Evolutionary conservation across 2,888 invertebrate genomes (phyloP), one percentile per base, ranked within the genome.

Genomic region (Macropis europaea): DNA sequence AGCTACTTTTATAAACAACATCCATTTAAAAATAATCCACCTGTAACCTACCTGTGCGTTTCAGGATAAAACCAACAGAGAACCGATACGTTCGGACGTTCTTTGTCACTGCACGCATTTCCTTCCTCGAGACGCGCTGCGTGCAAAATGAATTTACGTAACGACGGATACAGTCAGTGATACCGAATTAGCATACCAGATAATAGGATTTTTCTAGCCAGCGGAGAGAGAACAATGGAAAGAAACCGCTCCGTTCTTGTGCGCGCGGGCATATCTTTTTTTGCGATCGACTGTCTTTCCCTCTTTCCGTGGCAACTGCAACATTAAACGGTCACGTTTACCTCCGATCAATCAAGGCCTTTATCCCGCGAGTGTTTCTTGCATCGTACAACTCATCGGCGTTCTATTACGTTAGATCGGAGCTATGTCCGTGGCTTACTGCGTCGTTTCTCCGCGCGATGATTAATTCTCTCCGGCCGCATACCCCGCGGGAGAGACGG

Each of bases 371-470:
- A 32, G 72, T 43, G 22, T 73, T 79, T 73, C 82, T 82, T 82
- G 57, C 56, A 40, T 42, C 62, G 60, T 59, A 70, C 76, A 66
- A 79, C 76, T 79, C 79, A 82, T 79, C 79, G 79, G 34, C 67
- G 67, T 59, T 50, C 79, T 79, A 81, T 79, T 76, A 79, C 82
- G 82, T 70, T 82, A 79, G 82, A 54, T 32, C 56, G 45, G 38
- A 77, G 67, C 75, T 59, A 75, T 64, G 82, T 66, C 28, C 60
- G 66, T 56, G 64, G 56, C 57, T 79, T 82, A 82, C 80, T 74
- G 80, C 80, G 82, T 73, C 73, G 82, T 82, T 82, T 82, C 79
- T 73, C 68, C 68, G 42, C 68, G 42, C 69, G 73, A 79, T 82
- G 80, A 82, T 82, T 80, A 80, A 80, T 80, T 73, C 76, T 73